Evolutionary conservation across 2,888 invertebrate species (phyloP), one percentile per base, ranked within the genome.

Genomic region (Pocota personata): DNA sequence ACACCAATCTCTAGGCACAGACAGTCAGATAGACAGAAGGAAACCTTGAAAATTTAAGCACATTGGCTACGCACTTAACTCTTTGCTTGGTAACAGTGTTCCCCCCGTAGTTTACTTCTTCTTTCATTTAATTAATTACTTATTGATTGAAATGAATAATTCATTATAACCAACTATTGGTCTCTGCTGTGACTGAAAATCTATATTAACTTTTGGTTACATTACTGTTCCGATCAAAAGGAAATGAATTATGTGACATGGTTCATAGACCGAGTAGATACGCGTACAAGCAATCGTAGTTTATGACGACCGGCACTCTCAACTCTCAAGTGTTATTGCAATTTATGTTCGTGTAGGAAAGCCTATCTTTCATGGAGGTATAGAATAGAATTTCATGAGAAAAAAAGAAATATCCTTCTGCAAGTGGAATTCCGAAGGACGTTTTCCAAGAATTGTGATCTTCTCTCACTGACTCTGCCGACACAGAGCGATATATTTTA

Each of bases 191-290:
- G 4, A 30, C 43, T 78, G 60, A 52, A n/a, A n/a, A 60, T 52
- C 24, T 60, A 10, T 62, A 62, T 32, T 35, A 37, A 43, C 16
- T 7, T 52, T 40, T 66, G 40, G 37, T 43, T 24, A 58, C 64
- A 73, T 60, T 60, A 57, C 32, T 58, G 19, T 46, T 75, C 37
- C 62, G 67, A 67, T 10, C 57, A 43, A 73, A 73, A 83, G 83
- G 83, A 84, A 84, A 84, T 84, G 83, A 80, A 57, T 84, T 84
- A 79, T 84, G 79, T 84, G 83, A 84, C 83, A 84, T 84, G 83
- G 69, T 75, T 69, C 14, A 62, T 57, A 62, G 67, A 43, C 52
- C 64, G 52, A 66, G 50, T 66, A 66, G 50, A 27, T 32, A 21
- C 16, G 14, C 37, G 37, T 14, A 21, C 5, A 50, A 12, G 24